Conservation (phyloP, 2,888 invertebrate species). For the Ariolimax columbianus region DNA sequence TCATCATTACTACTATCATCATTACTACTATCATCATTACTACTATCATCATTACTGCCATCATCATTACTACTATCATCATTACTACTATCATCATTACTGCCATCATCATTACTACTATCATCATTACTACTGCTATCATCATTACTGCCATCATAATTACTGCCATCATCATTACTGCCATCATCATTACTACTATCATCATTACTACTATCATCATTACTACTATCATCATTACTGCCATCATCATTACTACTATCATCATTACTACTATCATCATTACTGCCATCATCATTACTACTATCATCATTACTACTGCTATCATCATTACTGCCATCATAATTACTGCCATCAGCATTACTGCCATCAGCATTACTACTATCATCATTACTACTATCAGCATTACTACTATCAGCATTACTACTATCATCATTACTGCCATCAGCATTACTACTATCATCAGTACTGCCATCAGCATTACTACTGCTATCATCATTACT, state of each 20-base stretch:
- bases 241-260: not conserved
- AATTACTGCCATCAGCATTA: not conserved
- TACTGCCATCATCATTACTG: not conserved
- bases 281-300: not conserved
- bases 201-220: not conserved
- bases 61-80: conserved; percentile 20
- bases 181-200: not conserved
- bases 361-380: too few relatives aligned
- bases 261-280: not conserved
- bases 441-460: too few relatives aligned
- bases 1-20: conserved; percentile 20
- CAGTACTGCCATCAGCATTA: too few relatives aligned
- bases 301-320: not conserved
- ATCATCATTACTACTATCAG: too few relatives aligned
- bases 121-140: not conserved
- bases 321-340: not conserved
- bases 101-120: not conserved
- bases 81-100: not conserved
- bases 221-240: not conserved
- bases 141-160: not conserved
- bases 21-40: conserved; percentile 25
- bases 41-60: conserved; percentile 4
- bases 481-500: not conserved
- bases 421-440: too few relatives aligned
- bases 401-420: too few relatives aligned